Base-by-base conservation (phyloP, 2,888 invertebrate species). In the Panopea generosa region DNA sequence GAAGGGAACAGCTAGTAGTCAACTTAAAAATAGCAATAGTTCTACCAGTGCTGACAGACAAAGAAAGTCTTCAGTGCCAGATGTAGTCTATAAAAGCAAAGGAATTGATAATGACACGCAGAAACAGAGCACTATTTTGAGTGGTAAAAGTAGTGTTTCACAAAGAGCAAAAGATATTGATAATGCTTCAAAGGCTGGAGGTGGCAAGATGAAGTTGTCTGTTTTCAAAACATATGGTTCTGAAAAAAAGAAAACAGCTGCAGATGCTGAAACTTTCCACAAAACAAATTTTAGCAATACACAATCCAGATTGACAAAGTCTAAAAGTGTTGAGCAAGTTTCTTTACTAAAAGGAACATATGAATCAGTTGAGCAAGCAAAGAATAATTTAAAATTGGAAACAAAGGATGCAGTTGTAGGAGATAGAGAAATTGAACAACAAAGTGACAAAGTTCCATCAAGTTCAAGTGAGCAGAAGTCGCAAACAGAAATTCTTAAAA, bases 1-100 rank as follows among this genome's bases (percentile, higher is more conserved):
- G 81, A 77, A 75, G 59, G 73, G 81, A 2, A 81, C 81, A 16
- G 68, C 81, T 22, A 81, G 81, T 26, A 77, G 81, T 53, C 43
- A 52, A 22, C 49, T 72, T n/a, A 81, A 81, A 49, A 77, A 61
- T 16, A 56, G 45, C 26, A 53, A 26, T n/a, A n/a, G n/a, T n/a
- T n/a, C n/a, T n/a, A n/a, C n/a, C n/a, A n/a, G n/a, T n/a, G n/a
- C 18, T n/a, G 67, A 60, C 2, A 67, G 61, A 50, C 27, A 20
- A 6, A 59, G 77, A 43, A 81, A 77, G 56, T 40, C 55, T 11
- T 81, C 71, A 27, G 68, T 68, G n/a, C 71, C 77, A 52, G 77
- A 74, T 40, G 71, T 77, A 27, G 11, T 33, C 33, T 33, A 33
- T 33, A 33, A 33, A 33, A 60, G 62, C 16, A 61, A 63, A 24